phyloP scores from a whole-genome alignment of 2,113 vertebrate genomes.

The Neoarius graeffei region DNA sequence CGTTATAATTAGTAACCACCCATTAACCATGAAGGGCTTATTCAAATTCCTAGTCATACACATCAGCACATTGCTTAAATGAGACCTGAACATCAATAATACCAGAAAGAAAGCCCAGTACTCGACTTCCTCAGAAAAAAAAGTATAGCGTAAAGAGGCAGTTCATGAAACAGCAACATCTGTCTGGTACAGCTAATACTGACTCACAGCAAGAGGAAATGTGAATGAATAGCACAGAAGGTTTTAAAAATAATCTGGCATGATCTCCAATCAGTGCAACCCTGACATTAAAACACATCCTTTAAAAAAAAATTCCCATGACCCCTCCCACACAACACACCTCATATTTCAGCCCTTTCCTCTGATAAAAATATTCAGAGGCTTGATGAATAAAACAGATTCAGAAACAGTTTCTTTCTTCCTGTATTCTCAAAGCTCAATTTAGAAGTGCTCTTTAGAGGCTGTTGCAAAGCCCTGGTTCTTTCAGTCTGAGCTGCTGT shows the following conservation, averaged over 20 bases:
- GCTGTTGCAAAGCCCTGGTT: neutral
- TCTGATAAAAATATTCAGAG: neutral
- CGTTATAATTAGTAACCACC: neutral
- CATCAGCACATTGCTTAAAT: too few species aligned
- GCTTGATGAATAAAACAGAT: neutral
- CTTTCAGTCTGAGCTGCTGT: neutral
- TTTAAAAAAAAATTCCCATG: neutral
- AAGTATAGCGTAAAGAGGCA: neutral
- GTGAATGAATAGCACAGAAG: neutral
- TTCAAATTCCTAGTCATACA: too few species aligned
- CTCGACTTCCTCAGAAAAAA: too few species aligned
- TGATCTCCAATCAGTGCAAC: neutral
- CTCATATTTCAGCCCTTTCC: neutral
- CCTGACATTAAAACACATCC: neutral
- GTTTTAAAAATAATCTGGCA: neutral
- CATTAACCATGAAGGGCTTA: neutral
- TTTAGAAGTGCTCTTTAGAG: neutral
- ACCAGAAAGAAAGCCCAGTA: too few species aligned
- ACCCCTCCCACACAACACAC: neutral
- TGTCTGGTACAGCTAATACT: neutral
- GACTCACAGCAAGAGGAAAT: neutral
- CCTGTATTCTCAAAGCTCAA: neutral
- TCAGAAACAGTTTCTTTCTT: neutral
- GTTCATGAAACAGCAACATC: neutral
- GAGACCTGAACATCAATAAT: too few species aligned